Conservation (phyloP, 2,113 vertebrate genomes). For the Dascyllus trimaculatus region DNA sequence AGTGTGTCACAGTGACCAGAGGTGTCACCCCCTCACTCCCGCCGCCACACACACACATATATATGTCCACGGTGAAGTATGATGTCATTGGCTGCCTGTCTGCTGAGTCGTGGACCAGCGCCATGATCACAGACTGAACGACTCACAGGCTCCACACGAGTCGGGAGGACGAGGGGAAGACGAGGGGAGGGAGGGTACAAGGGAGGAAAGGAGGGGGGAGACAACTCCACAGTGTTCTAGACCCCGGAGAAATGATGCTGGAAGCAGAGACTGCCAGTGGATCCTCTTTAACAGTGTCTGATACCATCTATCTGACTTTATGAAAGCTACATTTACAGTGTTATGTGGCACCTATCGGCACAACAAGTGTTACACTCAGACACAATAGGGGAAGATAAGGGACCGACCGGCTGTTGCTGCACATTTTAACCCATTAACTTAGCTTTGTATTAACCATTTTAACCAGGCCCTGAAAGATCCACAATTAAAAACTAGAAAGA, state of each 20-base stretch:
- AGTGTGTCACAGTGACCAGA: conserved; percentile 78
- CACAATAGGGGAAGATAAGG: too few relatives aligned
- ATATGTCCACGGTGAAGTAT: conserved; percentile 43
- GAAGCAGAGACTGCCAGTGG: conserved; percentile 9
- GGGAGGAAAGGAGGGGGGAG: conserved; percentile 10
- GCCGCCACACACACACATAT: conserved; percentile 19
- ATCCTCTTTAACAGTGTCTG: conserved; percentile 5
- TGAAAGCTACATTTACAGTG: background rate
- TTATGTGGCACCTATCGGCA: too few relatives aligned
- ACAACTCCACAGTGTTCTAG: conserved; percentile 30
- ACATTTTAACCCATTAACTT: too few relatives aligned
- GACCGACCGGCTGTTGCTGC: too few relatives aligned
- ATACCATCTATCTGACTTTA: conserved; percentile 7
- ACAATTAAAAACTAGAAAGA: too few relatives aligned
- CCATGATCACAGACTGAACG: conserved; percentile 57
- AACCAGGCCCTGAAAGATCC: too few relatives aligned
- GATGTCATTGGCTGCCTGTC: conserved; percentile 73
- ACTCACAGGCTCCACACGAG: conserved; percentile 59
- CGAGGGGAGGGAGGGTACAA: conserved; percentile 25
- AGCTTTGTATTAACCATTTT: too few relatives aligned
- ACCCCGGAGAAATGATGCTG: conserved; percentile 44
- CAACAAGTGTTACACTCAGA: too few relatives aligned
- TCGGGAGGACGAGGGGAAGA: conserved; percentile 34
- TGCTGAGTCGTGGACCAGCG: conserved; percentile 57
- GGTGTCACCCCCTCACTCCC: conserved; percentile 67